Conservation (phyloP, 2,888 invertebrate genomes). For the Pocota personata region DNA sequence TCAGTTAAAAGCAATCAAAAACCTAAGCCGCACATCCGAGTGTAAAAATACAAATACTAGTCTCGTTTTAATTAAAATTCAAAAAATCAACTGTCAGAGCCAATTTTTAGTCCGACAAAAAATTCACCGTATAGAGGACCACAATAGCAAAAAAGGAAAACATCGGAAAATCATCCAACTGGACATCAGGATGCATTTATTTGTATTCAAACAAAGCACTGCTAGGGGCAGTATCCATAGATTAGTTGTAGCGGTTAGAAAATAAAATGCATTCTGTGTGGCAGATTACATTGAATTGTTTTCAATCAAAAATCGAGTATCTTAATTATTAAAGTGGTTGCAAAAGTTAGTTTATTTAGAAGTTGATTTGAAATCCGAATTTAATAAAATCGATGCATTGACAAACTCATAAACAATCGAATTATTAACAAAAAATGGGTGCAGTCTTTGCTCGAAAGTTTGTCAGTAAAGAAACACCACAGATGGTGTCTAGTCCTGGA, state of each 20-base stretch:
- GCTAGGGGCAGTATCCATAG: neutral
- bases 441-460: too few species aligned
- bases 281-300: neutral
- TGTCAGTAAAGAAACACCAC: too few species aligned
- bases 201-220: neutral
- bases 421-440: too few species aligned
- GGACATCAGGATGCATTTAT: neutral
- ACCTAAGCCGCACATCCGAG: neutral
- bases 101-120: neutral
- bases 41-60: neutral
- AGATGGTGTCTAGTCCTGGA: too few species aligned
- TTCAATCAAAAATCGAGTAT: neutral
- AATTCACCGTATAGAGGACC: neutral
- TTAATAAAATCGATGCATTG: too few species aligned
- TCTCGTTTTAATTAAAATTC: neutral
- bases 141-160: neutral
- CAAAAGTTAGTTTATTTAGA: too few species aligned
- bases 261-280: neutral
- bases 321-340: too few species aligned
- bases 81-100: neutral
- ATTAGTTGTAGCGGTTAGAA: constrained; percentile 2
- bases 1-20: constrained; percentile 17
- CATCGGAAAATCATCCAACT: neutral
- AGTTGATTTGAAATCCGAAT: too few species aligned
- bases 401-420: too few species aligned